Evolutionary conservation across 2,113 vertebrate genomes (phyloP), one percentile per base, ranked within the genome.

Genomic region (Harpagus bidentatus): DNA sequence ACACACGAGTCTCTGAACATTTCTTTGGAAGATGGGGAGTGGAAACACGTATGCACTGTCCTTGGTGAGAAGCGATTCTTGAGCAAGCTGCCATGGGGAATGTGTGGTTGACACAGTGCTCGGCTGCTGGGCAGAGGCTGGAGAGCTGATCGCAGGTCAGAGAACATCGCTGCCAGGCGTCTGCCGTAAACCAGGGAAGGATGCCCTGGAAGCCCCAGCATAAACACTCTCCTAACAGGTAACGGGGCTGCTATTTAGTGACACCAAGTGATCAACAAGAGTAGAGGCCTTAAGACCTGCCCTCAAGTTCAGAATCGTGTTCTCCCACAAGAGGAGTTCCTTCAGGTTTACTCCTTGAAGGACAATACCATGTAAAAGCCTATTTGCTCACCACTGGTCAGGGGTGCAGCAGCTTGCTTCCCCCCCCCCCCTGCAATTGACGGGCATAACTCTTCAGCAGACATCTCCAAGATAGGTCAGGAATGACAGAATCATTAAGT

Each of bases 21-120:
- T 69, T 80, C 67, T 69, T 12, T 36, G 73, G 84, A 92, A 80
- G 48, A n/a, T 3, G 36, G 45, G 42, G 22, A 55, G 32, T 14
- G 38, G 83, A 38, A 67, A 34, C 1, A 5, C 0, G 3, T 9
- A 17, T 2, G 1, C 45, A 4, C 8, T 3, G 43, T 14, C 50
- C 25, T 13, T 4, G 15, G 55, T 1, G 38, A 55, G 43, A 42
- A 18, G 52, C 0, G 15, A 10, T 21, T 42, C 53, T 42, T 1
- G 22, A 74, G 74, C 16, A 20, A 29, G n/a, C 66, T 23, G 65
- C 58, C 17, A 1, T 0, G 13, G 55, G 55, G 76, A 38, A 19
- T 1, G 3, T 1, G 43, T 0, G 3, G 69, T 1, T 28, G 10
- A 0, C 29, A 1, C 38, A 3, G 26, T 0, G 45, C 80, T 31